Evolutionary conservation across 2,888 invertebrate species (phyloP), one percentile per base, ranked within the genome.

Genomic region (Lochmaea crataegi): DNA sequence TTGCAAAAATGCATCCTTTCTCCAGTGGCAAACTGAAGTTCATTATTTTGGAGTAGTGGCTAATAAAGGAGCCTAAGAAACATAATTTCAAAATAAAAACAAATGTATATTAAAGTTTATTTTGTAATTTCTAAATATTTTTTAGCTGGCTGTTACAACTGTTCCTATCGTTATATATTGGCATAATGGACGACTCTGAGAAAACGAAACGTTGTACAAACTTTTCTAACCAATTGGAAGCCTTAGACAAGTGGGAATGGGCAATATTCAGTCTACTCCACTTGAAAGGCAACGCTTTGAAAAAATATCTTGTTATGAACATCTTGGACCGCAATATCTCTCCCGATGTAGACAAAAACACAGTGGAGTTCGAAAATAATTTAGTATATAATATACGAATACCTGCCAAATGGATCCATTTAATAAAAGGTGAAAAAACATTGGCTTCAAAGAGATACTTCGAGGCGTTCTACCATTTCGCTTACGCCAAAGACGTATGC

Each of bases 231-330:
- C 96, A 97, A 86, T 86, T 98, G 70, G 96, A 97, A 86, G 91
- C 93, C 41, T 86, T 91, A 68, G 96, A 94, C 0, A 87, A 93
- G 38, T 98, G 97, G 96, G 93, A 96, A 57, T 94, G 95, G 91
- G 93, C 97, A 0, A 89, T 95, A 38, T 96, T 94, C 84, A 94
- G 94, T 0, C 87, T 96, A 32, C 84, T 92, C 0, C 93, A 94
- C 84, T 88, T 94, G 16, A 89, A 91, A 12, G 88, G 93, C 72
- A 86, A 85, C 4, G 75, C 74, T n/a, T n/a, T n/a, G n/a, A n/a
- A n/a, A n/a, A n/a, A n/a, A n/a, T n/a, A n/a, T n/a, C n/a, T n/a
- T n/a, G n/a, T n/a, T n/a, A n/a, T n/a, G n/a, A n/a, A n/a, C n/a
- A n/a, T n/a, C n/a, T n/a, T n/a, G n/a, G n/a, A n/a, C n/a, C n/a